Percentiles rank a stretch among this genome's conserved stretches.
These are phyloP conservation scores for Atherix ibis DNA, from an alignment of 2,888 invertebrate species.

Conservation along the genomic window DNA sequence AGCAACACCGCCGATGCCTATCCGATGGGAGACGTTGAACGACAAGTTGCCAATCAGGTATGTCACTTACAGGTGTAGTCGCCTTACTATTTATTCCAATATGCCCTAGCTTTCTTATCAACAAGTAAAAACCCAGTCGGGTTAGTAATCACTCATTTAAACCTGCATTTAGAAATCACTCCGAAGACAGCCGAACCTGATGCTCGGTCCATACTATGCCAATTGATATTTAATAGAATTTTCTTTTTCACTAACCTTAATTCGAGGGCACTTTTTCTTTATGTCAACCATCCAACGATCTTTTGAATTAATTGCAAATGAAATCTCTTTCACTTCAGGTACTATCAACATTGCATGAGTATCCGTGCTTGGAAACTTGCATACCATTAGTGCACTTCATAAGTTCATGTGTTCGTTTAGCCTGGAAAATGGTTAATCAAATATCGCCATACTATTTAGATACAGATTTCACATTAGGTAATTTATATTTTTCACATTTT, in stretches of 20 bases:
- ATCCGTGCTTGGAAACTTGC: constrained; percentile 72
- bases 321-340: constrained; percentile 43
- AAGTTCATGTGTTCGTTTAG: constrained; percentile 65
- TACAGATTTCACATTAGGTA: constrained; percentile 51
- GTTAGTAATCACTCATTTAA: too few species aligned
- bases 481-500: constrained; percentile 8
- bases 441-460: constrained; percentile 48
- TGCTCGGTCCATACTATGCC: too few species aligned
- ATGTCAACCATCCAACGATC: too few species aligned
- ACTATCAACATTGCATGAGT: constrained; percentile 81
- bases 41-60: constrained; percentile 47
- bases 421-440: constrained; percentile 74
- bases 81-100: not conserved
- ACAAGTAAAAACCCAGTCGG: too few species aligned
- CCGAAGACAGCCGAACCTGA: too few species aligned
- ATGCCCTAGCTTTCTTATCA: too few species aligned
- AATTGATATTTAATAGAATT: too few species aligned
- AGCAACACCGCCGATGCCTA: constrained; percentile 54
- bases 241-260: too few species aligned
- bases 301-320: too few species aligned
- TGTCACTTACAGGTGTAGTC: too few species aligned
- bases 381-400: constrained; percentile 64
- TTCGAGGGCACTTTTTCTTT: too few species aligned
- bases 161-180: too few species aligned
- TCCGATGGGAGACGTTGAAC: constrained; percentile 49